phyloP scores from a whole-genome alignment of 92 coral and sea anemone genomes.

The Palythoa grandis region DNA sequence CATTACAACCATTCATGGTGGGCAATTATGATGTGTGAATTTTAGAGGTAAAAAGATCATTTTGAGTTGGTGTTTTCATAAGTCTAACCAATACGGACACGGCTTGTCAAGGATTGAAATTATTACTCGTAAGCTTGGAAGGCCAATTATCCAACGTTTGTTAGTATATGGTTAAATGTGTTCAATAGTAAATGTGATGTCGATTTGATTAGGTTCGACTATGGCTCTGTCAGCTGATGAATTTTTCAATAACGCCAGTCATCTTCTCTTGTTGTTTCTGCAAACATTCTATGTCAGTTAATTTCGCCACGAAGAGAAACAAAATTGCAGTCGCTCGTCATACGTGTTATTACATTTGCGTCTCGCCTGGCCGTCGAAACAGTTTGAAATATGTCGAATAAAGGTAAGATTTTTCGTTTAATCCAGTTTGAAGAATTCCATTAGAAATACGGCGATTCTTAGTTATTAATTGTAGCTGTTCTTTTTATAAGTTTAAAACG shows the following conservation, averaged over 20 bases:
- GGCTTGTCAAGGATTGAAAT: constrained; percentile 32
- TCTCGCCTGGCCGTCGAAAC: constrained; percentile 25
- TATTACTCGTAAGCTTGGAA: constrained; percentile 25
- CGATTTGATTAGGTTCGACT: constrained; percentile 49
- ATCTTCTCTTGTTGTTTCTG: constrained; percentile 48
- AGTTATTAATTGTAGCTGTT: constrained; percentile 13
- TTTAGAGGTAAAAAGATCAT: constrained; percentile 49
- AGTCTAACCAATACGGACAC: constrained; percentile 36
- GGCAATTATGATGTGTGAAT: constrained; percentile 52
- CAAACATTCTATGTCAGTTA: constrained; percentile 47
- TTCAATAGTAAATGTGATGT: constrained; percentile 45
- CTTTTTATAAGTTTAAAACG: constrained; percentile 25
- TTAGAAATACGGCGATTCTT: neutral
- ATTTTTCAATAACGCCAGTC: constrained; percentile 49
- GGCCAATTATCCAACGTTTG: constrained; percentile 39
- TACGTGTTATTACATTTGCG: constrained; percentile 24
- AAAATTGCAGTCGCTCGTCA: constrained; percentile 38
- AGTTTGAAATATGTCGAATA: constrained; percentile 19
- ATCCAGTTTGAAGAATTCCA: neutral
- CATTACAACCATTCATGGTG: constrained; percentile 38
- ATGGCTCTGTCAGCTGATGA: constrained; percentile 49
- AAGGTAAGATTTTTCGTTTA: constrained; percentile 13
- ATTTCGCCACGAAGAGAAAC: constrained; percentile 50
- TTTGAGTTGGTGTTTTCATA: constrained; percentile 40
- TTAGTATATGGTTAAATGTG: constrained; percentile 42